These are phyloP conservation scores for Haemorhous mexicanus DNA, from an alignment of 2,113 vertebrate genomes.

Conservation along the genomic window DNA sequence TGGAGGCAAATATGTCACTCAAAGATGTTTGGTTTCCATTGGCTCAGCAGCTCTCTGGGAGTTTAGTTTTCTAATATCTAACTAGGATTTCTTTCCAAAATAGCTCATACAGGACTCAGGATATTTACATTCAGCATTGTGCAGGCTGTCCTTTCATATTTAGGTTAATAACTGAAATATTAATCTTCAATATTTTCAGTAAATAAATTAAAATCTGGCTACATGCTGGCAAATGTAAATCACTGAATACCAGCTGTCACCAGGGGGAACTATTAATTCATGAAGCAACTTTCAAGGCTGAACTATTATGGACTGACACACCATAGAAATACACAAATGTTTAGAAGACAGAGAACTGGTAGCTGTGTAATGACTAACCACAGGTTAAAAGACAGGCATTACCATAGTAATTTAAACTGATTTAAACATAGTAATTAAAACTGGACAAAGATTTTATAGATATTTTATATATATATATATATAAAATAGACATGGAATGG, in stretches of 20 bases:
- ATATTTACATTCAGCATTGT: background rate
- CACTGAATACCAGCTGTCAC: constrained; percentile 21
- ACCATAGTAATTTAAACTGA: background rate
- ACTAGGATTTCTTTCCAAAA: background rate
- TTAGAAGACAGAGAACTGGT: background rate
- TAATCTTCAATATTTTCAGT: background rate
- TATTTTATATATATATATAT: background rate
- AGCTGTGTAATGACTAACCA: background rate
- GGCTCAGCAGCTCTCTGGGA: background rate
- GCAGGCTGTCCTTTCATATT: background rate
- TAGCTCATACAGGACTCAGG: background rate
- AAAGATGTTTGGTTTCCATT: background rate
- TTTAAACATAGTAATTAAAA: background rate
- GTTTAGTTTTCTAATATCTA: background rate
- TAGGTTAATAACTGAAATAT: constrained; percentile 19
- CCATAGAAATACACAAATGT: background rate
- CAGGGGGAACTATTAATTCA: constrained; percentile 53
- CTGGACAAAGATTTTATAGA: background rate
- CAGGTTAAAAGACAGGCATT: background rate
- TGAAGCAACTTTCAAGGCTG: background rate
- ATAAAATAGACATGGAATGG: background rate
- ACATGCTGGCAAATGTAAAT: constrained; percentile 9
- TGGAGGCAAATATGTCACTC: constrained; percentile 5
- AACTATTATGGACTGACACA: background rate
- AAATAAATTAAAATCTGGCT: constrained; percentile 4